Percentiles rank a stretch among this genome's conserved stretches.
phyloP scores from a whole-genome alignment of 2,888 invertebrate genomes.

The Stratiomys singularior region DNA sequence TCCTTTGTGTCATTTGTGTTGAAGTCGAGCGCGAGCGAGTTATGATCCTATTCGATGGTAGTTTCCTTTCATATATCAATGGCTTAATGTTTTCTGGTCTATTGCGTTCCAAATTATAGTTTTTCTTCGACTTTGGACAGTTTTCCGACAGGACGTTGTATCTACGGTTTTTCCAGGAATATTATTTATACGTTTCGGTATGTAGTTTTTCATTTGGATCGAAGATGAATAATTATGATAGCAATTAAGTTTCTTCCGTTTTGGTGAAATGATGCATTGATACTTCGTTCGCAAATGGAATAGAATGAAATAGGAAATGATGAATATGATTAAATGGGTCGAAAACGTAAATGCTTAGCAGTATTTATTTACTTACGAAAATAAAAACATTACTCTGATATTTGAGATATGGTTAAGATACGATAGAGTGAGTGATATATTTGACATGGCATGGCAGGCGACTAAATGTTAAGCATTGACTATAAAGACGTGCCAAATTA shows the following conservation, averaged over 20 bases:
- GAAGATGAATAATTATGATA: slow-evolving; percentile 37
- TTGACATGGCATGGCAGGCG: too few relatives aligned
- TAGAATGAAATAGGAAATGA: not conserved
- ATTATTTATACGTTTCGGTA: slow-evolving; percentile 43
- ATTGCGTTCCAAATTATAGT: slow-evolving; percentile 46
- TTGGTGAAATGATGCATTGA: slow-evolving; percentile 15
- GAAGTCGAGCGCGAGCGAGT: slow-evolving; percentile 10
- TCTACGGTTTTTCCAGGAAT: slow-evolving; percentile 14
- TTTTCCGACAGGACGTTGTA: slow-evolving; percentile 36
- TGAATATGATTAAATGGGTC: slow-evolving; percentile 14
- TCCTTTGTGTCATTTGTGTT: not conserved
- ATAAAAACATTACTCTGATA: too few relatives aligned
- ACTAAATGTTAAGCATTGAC: too few relatives aligned
- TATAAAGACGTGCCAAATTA: too few relatives aligned
- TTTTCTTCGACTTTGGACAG: slow-evolving; percentile 41
- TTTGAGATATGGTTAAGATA: too few relatives aligned
- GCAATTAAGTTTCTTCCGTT: slow-evolving; percentile 35
- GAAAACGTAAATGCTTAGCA: not conserved
- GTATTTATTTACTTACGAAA: not conserved
- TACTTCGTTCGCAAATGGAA: not conserved
- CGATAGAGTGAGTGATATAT: too few relatives aligned
- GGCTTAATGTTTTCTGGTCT: slow-evolving; percentile 48
- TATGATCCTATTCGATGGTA: slow-evolving; percentile 24
- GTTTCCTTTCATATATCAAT: slow-evolving; percentile 44
- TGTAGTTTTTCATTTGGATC: slow-evolving; percentile 26